Evolutionary conservation across 1,140 invertebrate species (phyloP).

Genomic region (Anastrepha obliqua): DNA sequence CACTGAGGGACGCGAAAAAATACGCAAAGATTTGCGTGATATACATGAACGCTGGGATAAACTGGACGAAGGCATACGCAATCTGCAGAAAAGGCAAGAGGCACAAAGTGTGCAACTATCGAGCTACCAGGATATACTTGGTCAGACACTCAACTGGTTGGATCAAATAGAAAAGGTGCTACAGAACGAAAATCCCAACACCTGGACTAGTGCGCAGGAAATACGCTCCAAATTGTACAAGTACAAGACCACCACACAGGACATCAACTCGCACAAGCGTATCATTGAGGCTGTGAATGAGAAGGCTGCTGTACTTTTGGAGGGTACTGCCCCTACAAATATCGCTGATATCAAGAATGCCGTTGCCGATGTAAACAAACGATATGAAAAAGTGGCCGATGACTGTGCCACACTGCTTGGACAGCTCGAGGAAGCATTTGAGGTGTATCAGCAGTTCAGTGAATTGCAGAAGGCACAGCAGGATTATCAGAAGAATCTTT

Average conservation of each 20-base stretch:
- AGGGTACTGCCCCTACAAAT: constrained; percentile 77
- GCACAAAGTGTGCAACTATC: constrained; percentile 88
- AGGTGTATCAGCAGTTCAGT: constrained; percentile 88
- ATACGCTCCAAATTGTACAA: constrained; percentile 90
- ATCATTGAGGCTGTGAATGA: constrained; percentile 92
- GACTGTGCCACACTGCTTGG: constrained; percentile 79
- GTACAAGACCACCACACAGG: constrained; percentile 90
- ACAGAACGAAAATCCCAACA: constrained; percentile 82
- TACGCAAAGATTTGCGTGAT: constrained; percentile 86
- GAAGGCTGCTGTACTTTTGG: constrained; percentile 79
- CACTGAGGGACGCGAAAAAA: constrained; percentile 89
- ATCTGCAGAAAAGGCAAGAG: constrained; percentile 89
- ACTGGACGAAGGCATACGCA: constrained; percentile 85
- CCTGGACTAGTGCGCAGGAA: constrained; percentile 86
- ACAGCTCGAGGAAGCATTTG: constrained; percentile 84
- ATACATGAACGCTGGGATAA: constrained; percentile 90
- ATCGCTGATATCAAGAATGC: constrained; percentile 80
- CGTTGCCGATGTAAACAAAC: constrained; percentile 81
- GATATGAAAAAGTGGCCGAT: constrained; percentile 84
- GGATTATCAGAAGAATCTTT: constrained; percentile 91
- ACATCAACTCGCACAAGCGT: constrained; percentile 91
- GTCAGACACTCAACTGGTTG: constrained; percentile 90
- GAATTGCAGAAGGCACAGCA: constrained; percentile 89
- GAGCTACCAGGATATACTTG: constrained; percentile 89
- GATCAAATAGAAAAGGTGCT: constrained; percentile 89